Conservation (phyloP, 1,140 invertebrate genomes). For the Brachionus rotundiformis region DNA sequence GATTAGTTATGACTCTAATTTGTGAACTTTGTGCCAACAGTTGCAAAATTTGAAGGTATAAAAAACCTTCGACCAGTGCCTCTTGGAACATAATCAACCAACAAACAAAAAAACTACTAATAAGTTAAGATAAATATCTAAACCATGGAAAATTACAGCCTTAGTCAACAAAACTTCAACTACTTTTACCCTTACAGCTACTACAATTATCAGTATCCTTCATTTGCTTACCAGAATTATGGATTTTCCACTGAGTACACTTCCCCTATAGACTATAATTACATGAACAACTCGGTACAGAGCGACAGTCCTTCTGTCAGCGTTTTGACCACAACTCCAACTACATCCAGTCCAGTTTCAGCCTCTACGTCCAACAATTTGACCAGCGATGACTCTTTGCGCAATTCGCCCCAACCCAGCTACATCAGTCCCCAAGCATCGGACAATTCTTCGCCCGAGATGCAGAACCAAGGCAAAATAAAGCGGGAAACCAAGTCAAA, state of each 20-base stretch:
- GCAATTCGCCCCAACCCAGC: not conserved
- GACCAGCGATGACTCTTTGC: not conserved
- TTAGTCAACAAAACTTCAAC: slow-evolving; percentile 17
- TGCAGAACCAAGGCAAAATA: not conserved
- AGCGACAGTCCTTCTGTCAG: not conserved
- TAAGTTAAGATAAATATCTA: not conserved
- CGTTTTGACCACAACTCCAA: not conserved
- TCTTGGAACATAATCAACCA: not conserved
- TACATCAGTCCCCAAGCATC: not conserved
- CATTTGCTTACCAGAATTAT: slow-evolving; percentile 5
- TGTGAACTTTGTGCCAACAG: slow-evolving; percentile 31
- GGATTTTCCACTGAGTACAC: not conserved
- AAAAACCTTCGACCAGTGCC: not conserved
- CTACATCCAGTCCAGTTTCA: not conserved
- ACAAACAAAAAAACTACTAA: not conserved
- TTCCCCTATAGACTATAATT: not conserved
- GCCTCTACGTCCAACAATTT: not conserved
- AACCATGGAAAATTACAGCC: slow-evolving; percentile 8
- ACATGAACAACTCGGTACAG: not conserved
- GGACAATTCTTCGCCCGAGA: not conserved
- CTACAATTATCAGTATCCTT: not conserved
- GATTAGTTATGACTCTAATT: slow-evolving; percentile 48
- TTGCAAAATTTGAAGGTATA: not conserved
- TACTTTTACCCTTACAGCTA: slow-evolving; percentile 31
- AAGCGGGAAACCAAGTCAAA: slow-evolving; percentile 21